phyloP scores from a whole-genome alignment of 2,797 vertebrate genomes.

The Enteromius radiatus region DNA sequence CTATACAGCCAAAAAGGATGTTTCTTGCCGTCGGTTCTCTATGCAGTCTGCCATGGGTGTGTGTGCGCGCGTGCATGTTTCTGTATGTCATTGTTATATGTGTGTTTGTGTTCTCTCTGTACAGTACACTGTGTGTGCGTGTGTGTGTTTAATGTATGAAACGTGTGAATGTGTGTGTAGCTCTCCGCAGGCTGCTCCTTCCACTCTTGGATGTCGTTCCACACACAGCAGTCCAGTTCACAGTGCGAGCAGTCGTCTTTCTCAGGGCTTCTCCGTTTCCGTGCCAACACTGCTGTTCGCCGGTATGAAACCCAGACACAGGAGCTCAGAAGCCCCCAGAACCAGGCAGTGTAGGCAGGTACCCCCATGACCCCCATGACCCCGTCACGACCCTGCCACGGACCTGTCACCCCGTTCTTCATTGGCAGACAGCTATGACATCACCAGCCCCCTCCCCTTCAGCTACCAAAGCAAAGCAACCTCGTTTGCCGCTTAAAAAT shows the following conservation, averaged over 20 bases:
- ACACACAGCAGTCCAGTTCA: constrained; percentile 99
- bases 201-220: constrained; percentile 64
- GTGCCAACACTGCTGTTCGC: constrained; percentile 99
- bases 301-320: constrained; percentile 87
- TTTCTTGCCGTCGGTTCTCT: not conserved
- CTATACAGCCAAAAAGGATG: not conserved
- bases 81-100: constrained; percentile 28
- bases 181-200: constrained; percentile 62
- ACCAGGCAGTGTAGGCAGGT: constrained; percentile 87
- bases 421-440: constrained; percentile 62
- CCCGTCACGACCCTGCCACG: constrained; percentile 35
- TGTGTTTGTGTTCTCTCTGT: constrained; percentile 28
- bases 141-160: constrained; percentile 50
- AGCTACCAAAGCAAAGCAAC: constrained; percentile 68
- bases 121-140: constrained; percentile 17
- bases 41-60: not conserved
- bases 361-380: constrained; percentile 60
- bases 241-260: constrained; percentile 94
- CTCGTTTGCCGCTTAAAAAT: constrained; percentile 37
- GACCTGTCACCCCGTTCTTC: constrained; percentile 46
- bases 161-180: constrained; percentile 56
- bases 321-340: constrained; percentile 78
- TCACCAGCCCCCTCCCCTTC: constrained; percentile 60
- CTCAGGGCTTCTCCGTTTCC: constrained; percentile 99
- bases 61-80: constrained; percentile 27